Conservation (phyloP, 2,113 vertebrate species). For the Indri indri region DNA sequence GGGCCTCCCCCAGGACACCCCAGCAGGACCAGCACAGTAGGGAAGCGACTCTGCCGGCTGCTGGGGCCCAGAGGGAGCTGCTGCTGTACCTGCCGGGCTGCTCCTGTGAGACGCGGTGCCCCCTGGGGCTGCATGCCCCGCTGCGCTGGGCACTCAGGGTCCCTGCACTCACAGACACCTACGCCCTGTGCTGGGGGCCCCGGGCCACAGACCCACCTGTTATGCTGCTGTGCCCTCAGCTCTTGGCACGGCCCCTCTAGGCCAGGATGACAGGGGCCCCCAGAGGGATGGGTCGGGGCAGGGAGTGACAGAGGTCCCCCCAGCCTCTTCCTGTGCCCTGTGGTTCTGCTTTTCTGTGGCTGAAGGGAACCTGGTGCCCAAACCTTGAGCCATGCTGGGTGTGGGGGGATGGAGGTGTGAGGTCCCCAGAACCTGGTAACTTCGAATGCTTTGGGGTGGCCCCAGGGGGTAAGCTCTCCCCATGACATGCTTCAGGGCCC, state of each 20-base stretch:
- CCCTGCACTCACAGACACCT: not conserved
- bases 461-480: not conserved
- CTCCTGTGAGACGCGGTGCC: no score
- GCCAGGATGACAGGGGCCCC: not conserved
- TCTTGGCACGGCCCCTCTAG: not conserved
- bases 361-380: not conserved
- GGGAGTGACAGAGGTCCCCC: not conserved
- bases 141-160: not conserved
- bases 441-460: fast-evolving
- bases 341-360: not conserved
- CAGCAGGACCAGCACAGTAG: not conserved
- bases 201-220: no score
- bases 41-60: not conserved
- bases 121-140: not conserved
- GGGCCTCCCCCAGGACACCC: not conserved
- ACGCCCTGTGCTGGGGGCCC: fast-evolving
- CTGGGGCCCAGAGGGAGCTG: not conserved
- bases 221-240: fast-evolving
- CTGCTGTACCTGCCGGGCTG: not conserved
- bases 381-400: not conserved
- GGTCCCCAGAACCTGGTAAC: not conserved
- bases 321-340: not conserved
- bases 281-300: fast-evolving
- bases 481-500: not conserved
- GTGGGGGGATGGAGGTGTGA: fast-evolving